Percentiles rank a stretch among this genome's conserved stretches.
Evolutionary conservation across 2,797 vertebrate genomes (phyloP).

Genomic region (Pachyuromys duprasi): DNA sequence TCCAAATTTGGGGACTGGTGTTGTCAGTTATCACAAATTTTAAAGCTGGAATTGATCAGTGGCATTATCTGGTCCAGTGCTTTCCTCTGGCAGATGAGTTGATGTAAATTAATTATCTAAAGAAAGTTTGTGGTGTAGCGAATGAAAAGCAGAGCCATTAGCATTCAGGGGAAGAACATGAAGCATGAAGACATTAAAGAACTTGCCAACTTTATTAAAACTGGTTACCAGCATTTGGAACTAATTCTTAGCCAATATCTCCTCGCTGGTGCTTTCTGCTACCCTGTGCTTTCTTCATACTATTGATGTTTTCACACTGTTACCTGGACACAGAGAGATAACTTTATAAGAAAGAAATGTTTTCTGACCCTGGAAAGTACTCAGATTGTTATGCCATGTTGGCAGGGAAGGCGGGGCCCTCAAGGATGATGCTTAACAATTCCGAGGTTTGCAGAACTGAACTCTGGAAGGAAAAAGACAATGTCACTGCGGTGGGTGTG

Average conservation of each 20-base stretch:
- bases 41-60: constrained; percentile 55
- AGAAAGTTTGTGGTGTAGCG: constrained; percentile 15
- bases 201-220: constrained; percentile 14
- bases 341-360: constrained; percentile 1
- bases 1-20: background rate
- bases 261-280: background rate
- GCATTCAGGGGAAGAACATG: background rate
- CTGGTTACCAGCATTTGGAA: background rate
- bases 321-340: constrained; percentile 3
- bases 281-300: background rate
- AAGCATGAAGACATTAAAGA: constrained; percentile 10
- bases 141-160: constrained; percentile 47
- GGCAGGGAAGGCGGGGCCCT: background rate
- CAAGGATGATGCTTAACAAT: background rate
- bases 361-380: background rate
- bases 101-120: constrained; percentile 71
- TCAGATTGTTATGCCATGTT: background rate
- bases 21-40: constrained; percentile 18
- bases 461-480: constrained; percentile 15
- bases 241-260: background rate
- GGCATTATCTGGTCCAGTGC: constrained; percentile 56
- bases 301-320: background rate
- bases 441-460: constrained; percentile 26
- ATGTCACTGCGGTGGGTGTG: constrained; percentile 29
- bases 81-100: constrained; percentile 48